These are phyloP conservation scores for Ceratina japonica DNA, from an alignment of 1,140 invertebrate species.

Conservation along the genomic window DNA sequence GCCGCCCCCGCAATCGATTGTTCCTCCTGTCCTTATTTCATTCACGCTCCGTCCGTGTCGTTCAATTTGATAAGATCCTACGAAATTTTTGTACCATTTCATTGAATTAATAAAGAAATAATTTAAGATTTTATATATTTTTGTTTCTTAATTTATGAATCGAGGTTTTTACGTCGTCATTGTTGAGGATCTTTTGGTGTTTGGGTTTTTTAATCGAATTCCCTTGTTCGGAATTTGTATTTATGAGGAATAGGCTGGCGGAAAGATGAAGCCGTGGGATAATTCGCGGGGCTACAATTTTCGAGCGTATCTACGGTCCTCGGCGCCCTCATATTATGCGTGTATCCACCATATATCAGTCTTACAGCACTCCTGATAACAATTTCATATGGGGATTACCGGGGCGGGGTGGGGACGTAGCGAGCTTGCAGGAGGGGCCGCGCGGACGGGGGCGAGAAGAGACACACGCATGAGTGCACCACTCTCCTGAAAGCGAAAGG, in stretches of 20 bases:
- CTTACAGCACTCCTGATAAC: slow-evolving; percentile 69
- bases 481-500: slow-evolving; percentile 61
- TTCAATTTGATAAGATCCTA: no score
- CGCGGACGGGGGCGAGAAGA: slow-evolving; percentile 4
- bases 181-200: no score
- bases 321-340: slow-evolving; percentile 51
- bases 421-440: no score
- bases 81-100: no score
- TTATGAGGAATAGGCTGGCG: no score
- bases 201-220: no score
- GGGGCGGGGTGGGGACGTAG: slow-evolving; percentile 21
- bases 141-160: neutral
- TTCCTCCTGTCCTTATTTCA: no score
- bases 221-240: no score
- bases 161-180: neutral
- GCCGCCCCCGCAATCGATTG: neutral
- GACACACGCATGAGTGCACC: slow-evolving; percentile 43
- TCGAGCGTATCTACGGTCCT: slow-evolving; percentile 29
- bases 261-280: neutral
- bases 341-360: slow-evolving; percentile 67
- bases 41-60: no score
- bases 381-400: slow-evolving; percentile 72
- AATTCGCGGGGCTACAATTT: slow-evolving; percentile 44
- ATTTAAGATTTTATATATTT: neutral
- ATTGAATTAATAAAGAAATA: no score